These are phyloP conservation scores for Empis livida DNA, from an alignment of 2,888 invertebrate species.

Conservation along the genomic window DNA sequence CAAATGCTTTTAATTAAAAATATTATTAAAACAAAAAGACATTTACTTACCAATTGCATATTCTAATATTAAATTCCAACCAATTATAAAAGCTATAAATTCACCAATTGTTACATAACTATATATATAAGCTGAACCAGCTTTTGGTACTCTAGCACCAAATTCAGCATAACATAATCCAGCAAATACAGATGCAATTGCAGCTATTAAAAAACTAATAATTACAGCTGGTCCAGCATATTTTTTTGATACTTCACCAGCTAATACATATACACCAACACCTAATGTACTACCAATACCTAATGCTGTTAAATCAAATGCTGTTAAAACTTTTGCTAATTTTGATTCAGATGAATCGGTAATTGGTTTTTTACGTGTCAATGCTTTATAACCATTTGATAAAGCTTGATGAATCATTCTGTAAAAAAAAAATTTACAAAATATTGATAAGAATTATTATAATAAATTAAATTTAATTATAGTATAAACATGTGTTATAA, in stretches of 20 bases:
- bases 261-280: conserved; percentile 82
- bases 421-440: too few relatives aligned
- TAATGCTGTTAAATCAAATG: conserved; percentile 70
- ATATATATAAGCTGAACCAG: conserved; percentile 87
- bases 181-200: conserved; percentile 79
- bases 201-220: conserved; percentile 78
- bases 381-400: conserved; percentile 16
- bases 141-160: conserved; percentile 76
- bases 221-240: conserved; percentile 78
- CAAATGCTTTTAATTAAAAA: too few relatives aligned
- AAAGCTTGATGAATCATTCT: neutral
- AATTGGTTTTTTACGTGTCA: conserved; percentile 37
- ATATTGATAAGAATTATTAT: too few relatives aligned
- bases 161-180: conserved; percentile 87
- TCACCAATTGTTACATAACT: conserved; percentile 89
- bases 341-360: conserved; percentile 34
- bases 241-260: conserved; percentile 68
- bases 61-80: conserved; percentile 87
- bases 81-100: conserved; percentile 80
- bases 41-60: conserved; percentile 60
- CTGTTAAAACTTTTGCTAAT: conserved; percentile 60
- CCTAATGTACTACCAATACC: conserved; percentile 76
- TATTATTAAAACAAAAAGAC: too few relatives aligned
- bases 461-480: too few relatives aligned
- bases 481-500: too few relatives aligned